These are phyloP conservation scores for Muscicapa adusta DNA, from an alignment of 2,113 vertebrate genomes.

Conservation along the genomic window DNA sequence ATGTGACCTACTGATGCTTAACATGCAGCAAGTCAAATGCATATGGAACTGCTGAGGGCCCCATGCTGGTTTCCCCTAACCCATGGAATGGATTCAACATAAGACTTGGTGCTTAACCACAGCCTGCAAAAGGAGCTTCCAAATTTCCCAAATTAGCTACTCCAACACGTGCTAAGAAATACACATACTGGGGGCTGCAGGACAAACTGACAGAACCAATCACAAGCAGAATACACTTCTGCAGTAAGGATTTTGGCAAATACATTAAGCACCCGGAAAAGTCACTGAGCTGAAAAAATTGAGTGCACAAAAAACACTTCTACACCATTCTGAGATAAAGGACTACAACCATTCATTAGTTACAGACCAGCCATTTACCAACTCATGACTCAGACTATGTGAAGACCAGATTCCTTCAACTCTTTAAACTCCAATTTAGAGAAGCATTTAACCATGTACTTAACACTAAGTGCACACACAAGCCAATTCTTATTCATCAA, in stretches of 20 bases:
- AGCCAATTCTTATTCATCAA: background rate
- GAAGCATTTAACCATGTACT: background rate
- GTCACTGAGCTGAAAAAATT: background rate
- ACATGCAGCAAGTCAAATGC: background rate
- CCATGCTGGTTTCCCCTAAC: background rate
- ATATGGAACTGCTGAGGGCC: background rate
- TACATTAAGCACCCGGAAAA: accelerated
- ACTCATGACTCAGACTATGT: background rate
- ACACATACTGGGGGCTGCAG: background rate
- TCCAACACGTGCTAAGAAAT: background rate
- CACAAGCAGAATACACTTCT: background rate
- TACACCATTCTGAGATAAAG: background rate
- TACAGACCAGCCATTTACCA: background rate
- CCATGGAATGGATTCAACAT: background rate
- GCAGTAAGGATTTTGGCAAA: background rate
- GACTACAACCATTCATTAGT: background rate
- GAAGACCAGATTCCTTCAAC: background rate
- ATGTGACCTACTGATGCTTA: background rate
- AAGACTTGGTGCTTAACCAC: background rate
- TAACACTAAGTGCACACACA: background rate
- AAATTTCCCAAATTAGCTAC: background rate
- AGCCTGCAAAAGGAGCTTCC: background rate
- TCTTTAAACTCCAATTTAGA: background rate
- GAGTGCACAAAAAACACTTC: background rate
- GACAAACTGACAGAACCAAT: background rate